Evolutionary conservation across 2,888 invertebrate species (phyloP).

Genomic region (Rhagophthalmus giganteus): DNA sequence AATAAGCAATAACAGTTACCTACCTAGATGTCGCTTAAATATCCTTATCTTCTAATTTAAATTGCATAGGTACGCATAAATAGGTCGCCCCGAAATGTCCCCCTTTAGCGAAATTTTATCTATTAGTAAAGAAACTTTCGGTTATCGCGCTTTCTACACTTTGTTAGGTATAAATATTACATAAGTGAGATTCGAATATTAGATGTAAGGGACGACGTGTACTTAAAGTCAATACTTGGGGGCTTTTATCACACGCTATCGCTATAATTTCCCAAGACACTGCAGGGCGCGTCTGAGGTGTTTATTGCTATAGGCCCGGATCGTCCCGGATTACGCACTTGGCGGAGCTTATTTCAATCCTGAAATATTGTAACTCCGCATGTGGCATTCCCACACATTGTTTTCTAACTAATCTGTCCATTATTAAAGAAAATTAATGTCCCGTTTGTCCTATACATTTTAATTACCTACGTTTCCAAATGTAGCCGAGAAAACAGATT

Average conservation of each 20-base stretch:
- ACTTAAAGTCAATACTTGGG: slow-evolving; percentile 22
- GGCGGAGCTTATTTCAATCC: slow-evolving; percentile 27
- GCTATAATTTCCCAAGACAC: slow-evolving; percentile 30
- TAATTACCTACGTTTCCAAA: slow-evolving; percentile 19
- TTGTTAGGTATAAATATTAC: slow-evolving; percentile 6
- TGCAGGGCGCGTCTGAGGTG: slow-evolving; percentile 24
- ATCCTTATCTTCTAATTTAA: slow-evolving; percentile 21
- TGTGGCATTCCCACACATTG: slow-evolving; percentile 27
- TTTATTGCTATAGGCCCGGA: slow-evolving; percentile 29
- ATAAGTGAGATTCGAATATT: slow-evolving; percentile 8
- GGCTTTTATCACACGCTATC: slow-evolving; percentile 27
- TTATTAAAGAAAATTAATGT: slow-evolving; percentile 25
- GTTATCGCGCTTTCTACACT: slow-evolving; percentile 4
- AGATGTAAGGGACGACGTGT: slow-evolving; percentile 10
- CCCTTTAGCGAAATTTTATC: too few relatives aligned
- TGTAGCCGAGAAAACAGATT: slow-evolving; percentile 12
- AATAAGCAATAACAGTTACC: slow-evolving; percentile 30
- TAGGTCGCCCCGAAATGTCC: slow-evolving; percentile 4
- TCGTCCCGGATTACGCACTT: slow-evolving; percentile 29
- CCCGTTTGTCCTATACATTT: slow-evolving; percentile 13
- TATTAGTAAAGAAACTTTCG: neutral
- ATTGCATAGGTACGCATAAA: slow-evolving; percentile 33
- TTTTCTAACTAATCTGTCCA: slow-evolving; percentile 24
- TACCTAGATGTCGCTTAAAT: slow-evolving; percentile 16
- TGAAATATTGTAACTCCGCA: slow-evolving; percentile 27